A percentile compares a stretch with the other conserved stretches of the same genome.
Conservation (phyloP, 1,140 invertebrate species). For the Augochlora pura region DNA sequence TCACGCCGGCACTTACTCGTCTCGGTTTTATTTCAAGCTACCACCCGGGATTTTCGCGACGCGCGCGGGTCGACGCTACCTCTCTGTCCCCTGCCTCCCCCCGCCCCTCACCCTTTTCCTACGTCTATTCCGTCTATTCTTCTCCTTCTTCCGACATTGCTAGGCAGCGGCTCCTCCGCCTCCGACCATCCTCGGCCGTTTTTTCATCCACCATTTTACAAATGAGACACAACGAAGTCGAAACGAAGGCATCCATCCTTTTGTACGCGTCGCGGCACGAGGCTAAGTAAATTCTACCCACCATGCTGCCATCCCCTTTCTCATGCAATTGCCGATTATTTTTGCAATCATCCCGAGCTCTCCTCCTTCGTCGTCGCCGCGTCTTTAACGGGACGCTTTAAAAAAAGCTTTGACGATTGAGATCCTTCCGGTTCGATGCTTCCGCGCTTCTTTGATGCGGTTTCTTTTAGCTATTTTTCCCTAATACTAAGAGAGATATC, state of each 20-base stretch:
- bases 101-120: neutral
- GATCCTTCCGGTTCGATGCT: too few relatives aligned
- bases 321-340: neutral
- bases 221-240: conserved; percentile 21
- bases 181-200: neutral
- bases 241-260: conserved; percentile 1
- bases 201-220: conserved; percentile 6
- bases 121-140: neutral
- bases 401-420: too few relatives aligned
- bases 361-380: too few relatives aligned
- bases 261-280: conserved; percentile 5
- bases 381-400: too few relatives aligned
- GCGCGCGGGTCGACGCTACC: conserved; percentile 17
- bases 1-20: conserved; percentile 35
- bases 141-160: too few relatives aligned
- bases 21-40: conserved; percentile 32
- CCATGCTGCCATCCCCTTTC: neutral
- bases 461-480: too few relatives aligned
- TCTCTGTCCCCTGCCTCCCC: neutral
- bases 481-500: too few relatives aligned
- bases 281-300: conserved; percentile 20
- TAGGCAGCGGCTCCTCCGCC: too few relatives aligned
- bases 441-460: too few relatives aligned
- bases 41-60: neutral
- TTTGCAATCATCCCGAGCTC: too few relatives aligned